phyloP scores from a whole-genome alignment of 2,797 vertebrate genomes.

The Periophthalmus magnuspinnatus region DNA sequence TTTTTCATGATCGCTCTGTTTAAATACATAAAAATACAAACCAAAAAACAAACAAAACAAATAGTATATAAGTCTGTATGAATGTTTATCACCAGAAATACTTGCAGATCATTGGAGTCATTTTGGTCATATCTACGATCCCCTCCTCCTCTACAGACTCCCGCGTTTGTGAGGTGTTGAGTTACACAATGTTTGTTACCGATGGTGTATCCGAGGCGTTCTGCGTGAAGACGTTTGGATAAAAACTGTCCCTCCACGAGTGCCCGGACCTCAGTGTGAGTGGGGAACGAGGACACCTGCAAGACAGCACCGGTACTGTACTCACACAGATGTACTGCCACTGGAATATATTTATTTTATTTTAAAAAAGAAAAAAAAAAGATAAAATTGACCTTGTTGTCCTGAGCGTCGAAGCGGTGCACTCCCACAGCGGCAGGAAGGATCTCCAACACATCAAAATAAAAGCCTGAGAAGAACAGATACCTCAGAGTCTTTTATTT shows the following conservation, averaged over 20 bases:
- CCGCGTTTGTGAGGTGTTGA: no score
- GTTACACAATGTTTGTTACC: slow-evolving; percentile 76
- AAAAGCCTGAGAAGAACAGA: slow-evolving; percentile 81
- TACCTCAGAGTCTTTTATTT: neutral
- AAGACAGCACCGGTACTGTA: slow-evolving; percentile 1
- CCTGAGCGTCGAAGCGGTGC: slow-evolving; percentile 80
- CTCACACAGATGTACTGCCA: neutral
- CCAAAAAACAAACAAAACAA: no score
- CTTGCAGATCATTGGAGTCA: no score
- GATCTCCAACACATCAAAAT: slow-evolving; percentile 94
- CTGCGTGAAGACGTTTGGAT: slow-evolving; percentile 90
- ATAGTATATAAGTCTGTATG: no score
- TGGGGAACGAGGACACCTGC: slow-evolving; percentile 81
- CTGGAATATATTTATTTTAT: no score
- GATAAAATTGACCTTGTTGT: slow-evolving; percentile 62
- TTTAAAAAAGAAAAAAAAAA: neutral
- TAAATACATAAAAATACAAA: no score
- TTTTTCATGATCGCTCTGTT: no score
- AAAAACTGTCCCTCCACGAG: slow-evolving; percentile 94
- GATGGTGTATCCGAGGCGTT: slow-evolving; percentile 88
- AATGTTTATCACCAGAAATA: no score
- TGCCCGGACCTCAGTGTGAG: slow-evolving; percentile 85
- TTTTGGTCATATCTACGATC: no score
- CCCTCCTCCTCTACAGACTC: no score
- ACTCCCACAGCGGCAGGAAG: slow-evolving; percentile 84